Percentiles rank a stretch among this genome's conserved stretches.
Evolutionary conservation across 2,888 invertebrate species (phyloP).

Genomic region (Melanotus villosus): DNA sequence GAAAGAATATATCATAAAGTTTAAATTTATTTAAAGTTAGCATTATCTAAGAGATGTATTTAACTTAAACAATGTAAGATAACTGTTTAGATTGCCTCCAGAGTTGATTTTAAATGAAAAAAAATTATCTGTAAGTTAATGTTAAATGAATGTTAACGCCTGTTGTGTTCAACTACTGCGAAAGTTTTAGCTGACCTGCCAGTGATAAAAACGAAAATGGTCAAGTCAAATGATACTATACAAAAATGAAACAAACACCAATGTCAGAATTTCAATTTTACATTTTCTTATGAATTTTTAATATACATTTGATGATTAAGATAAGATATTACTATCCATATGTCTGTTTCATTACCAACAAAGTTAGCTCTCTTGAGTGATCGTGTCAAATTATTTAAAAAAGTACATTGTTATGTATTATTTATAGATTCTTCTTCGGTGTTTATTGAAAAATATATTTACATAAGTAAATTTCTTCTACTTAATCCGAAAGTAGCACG

Average conservation of each 20-base stretch:
- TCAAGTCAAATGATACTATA: slow-evolving; percentile 31
- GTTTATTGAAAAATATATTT: too few relatives aligned
- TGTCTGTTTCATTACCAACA: slow-evolving; percentile 12
- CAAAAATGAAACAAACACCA: slow-evolving; percentile 36
- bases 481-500: too few relatives aligned
- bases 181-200: slow-evolving; percentile 34
- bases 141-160: slow-evolving; percentile 38
- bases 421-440: too few relatives aligned
- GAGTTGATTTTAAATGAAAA: too few relatives aligned
- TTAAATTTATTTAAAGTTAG: slow-evolving; percentile 25
- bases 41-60: slow-evolving; percentile 30
- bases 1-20: slow-evolving; percentile 16
- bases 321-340: slow-evolving; percentile 23
- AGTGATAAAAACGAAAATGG: slow-evolving; percentile 21
- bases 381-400: background rate
- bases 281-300: slow-evolving; percentile 45
- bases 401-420: too few relatives aligned
- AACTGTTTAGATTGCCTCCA: slow-evolving; percentile 40
- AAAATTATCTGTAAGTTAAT: slow-evolving; percentile 31
- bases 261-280: slow-evolving; percentile 37
- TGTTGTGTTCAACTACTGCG: slow-evolving; percentile 45
- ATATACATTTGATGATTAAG: slow-evolving; percentile 32
- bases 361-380: slow-evolving; percentile 4
- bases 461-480: too few relatives aligned
- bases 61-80: slow-evolving; percentile 26